A percentile compares a stretch with the other conserved stretches of the same genome.
These are phyloP conservation scores for Eubucco bourcierii DNA, from an alignment of 2,113 vertebrate species.

Conservation along the genomic window DNA sequence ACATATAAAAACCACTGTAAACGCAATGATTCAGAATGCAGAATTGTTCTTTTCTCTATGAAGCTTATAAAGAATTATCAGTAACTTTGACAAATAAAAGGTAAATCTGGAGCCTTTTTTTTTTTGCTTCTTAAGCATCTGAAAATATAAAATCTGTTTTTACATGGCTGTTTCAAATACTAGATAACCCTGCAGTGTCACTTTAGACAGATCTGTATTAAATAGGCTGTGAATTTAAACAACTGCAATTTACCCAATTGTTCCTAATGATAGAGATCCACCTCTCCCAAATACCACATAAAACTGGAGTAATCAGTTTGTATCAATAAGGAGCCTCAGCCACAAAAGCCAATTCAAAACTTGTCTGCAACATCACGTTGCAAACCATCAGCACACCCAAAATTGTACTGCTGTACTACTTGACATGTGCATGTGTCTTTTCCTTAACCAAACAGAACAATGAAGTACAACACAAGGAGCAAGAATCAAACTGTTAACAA, in stretches of 20 bases:
- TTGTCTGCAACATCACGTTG: not conserved
- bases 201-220: not conserved
- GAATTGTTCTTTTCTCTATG: not conserved
- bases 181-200: not conserved
- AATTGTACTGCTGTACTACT: not conserved
- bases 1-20: slow-evolving; percentile 2
- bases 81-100: not conserved
- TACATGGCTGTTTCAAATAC: not conserved
- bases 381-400: not conserved
- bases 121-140: not conserved
- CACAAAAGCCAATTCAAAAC: not conserved
- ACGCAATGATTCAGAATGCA: not conserved
- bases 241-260: not conserved
- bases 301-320: not conserved
- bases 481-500: not conserved
- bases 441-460: not conserved
- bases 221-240: not conserved
- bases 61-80: not conserved
- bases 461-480: not conserved
- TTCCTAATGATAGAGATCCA: not conserved
- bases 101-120: not conserved
- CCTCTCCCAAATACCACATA: not conserved
- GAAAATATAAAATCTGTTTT: not conserved
- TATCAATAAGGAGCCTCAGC: not conserved
- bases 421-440: not conserved